Percentiles rank a stretch among this genome's conserved stretches.
phyloP scores from a whole-genome alignment of 1,140 invertebrate species.

The Pachypsylla venusta region DNA sequence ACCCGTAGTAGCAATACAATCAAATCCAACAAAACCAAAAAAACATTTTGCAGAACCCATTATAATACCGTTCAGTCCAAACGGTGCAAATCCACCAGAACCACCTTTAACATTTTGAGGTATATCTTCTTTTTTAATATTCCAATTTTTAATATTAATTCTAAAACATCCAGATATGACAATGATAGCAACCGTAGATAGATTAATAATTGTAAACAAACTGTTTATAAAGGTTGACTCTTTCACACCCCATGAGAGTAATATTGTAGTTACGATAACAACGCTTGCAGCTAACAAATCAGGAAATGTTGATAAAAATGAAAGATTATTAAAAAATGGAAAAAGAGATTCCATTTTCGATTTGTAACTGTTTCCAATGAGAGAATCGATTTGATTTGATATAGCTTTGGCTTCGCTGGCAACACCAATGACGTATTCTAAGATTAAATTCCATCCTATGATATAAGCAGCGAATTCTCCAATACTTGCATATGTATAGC shows the following conservation, averaged over 20 bases:
- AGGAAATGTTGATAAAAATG: conserved; percentile 44
- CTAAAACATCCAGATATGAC: conserved; percentile 63
- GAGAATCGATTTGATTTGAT: conserved; percentile 52
- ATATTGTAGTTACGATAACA: conserved; percentile 27
- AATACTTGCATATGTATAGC: conserved; percentile 76
- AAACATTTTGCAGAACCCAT: conserved; percentile 72
- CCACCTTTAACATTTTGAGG: conserved; percentile 42
- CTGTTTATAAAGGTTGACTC: conserved; percentile 43
- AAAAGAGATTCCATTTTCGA: conserved; percentile 40
- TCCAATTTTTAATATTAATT: conserved; percentile 54
- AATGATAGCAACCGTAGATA: conserved; percentile 67
- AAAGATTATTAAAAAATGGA: conserved; percentile 39
- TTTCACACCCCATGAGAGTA: neutral
- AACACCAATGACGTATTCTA: conserved; percentile 79
- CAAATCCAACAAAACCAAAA: conserved; percentile 82
- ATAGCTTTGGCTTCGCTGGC: conserved; percentile 37
- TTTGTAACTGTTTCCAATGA: conserved; percentile 45
- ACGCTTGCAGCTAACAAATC: conserved; percentile 48
- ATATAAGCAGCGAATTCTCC: conserved; percentile 65
- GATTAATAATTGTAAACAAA: conserved; percentile 66
- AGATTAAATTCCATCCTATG: conserved; percentile 77
- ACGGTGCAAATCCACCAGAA: conserved; percentile 64
- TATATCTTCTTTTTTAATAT: conserved; percentile 39
- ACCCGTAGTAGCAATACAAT: conserved; percentile 64
- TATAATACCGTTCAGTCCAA: conserved; percentile 59